A percentile compares a stretch with the other conserved stretches of the same genome.
phyloP scores from a whole-genome alignment of 92 coral and sea anemone species.

The Palythoa grandis region DNA sequence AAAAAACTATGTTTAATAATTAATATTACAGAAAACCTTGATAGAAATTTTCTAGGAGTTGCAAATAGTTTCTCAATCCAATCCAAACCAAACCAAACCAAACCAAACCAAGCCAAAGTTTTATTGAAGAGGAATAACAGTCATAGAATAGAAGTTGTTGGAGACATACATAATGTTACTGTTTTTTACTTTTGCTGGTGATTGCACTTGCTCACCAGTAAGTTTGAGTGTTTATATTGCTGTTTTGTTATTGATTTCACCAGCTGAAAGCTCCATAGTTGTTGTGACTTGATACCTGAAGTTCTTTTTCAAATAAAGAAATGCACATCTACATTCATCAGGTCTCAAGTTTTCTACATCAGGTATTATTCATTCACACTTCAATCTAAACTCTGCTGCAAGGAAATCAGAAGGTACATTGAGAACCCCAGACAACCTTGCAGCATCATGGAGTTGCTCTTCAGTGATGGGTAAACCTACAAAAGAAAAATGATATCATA shows the following conservation, averaged over 20 bases:
- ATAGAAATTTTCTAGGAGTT: constrained; percentile 6
- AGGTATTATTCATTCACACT: constrained; percentile 2
- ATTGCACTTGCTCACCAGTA: constrained; percentile 11
- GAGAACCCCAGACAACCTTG: constrained; percentile 19
- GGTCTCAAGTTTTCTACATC: constrained; percentile 10
- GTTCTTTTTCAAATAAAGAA: constrained; percentile 18
- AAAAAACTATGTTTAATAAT: background rate
- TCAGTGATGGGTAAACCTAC: constrained; percentile 11
- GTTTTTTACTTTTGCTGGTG: background rate
- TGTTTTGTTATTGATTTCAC: constrained; percentile 5
- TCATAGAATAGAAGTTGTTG: background rate
- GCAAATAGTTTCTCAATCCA: constrained; percentile 5
- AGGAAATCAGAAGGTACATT: constrained; percentile 11
- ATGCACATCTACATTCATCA: constrained; percentile 28
- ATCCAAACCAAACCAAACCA: constrained; percentile 23
- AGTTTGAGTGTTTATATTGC: background rate
- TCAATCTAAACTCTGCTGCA: constrained; percentile 13
- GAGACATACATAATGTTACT: constrained; percentile 3
- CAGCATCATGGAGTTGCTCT: constrained; percentile 1
- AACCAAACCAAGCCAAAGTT: constrained; percentile 2
- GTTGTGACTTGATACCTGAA: constrained; percentile 3
- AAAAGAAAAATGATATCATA: background rate
- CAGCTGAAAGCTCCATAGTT: background rate
- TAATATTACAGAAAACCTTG: constrained; percentile 8
- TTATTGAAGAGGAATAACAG: background rate